Evolutionary conservation across 1,140 invertebrate species (phyloP).

Genomic region (Euwallacea similis): DNA sequence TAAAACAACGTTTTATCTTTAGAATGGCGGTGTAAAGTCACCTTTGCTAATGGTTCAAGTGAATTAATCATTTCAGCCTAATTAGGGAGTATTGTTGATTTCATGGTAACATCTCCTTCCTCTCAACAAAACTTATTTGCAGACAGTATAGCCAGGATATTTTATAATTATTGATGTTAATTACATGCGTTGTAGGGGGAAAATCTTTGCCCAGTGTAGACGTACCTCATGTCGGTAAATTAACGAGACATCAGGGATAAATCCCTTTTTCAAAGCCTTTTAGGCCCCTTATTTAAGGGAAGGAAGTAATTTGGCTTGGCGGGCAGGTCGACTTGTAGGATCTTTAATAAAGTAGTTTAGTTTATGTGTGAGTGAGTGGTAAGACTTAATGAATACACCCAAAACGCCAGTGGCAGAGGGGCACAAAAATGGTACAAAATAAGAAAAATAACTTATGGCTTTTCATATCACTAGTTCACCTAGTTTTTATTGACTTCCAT

Average conservation of each 20-base stretch:
- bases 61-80: not conserved
- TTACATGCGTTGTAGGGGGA: too few species aligned
- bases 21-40: not conserved
- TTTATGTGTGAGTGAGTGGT: constrained; percentile 18
- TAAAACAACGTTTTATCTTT: constrained; percentile 1
- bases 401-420: not conserved
- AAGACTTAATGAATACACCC: constrained; percentile 14
- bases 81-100: not conserved
- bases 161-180: too few species aligned
- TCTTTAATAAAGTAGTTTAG: constrained; percentile 26
- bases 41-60: not conserved
- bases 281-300: constrained; percentile 14
- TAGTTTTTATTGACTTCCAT: too few species aligned
- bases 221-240: not conserved
- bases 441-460: too few species aligned
- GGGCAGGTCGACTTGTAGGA: constrained; percentile 18
- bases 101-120: too few species aligned
- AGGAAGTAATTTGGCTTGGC: constrained; percentile 17
- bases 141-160: too few species aligned
- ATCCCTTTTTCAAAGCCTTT: constrained; percentile 19
- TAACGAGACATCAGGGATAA: constrained; percentile 4
- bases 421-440: too few species aligned
- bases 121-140: too few species aligned
- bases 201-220: not conserved
- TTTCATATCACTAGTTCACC: too few species aligned